A percentile compares a stretch with the other conserved stretches of the same genome.
Evolutionary conservation across 2,797 vertebrate species (phyloP).

Genomic region (Naso thynnoides): DNA sequence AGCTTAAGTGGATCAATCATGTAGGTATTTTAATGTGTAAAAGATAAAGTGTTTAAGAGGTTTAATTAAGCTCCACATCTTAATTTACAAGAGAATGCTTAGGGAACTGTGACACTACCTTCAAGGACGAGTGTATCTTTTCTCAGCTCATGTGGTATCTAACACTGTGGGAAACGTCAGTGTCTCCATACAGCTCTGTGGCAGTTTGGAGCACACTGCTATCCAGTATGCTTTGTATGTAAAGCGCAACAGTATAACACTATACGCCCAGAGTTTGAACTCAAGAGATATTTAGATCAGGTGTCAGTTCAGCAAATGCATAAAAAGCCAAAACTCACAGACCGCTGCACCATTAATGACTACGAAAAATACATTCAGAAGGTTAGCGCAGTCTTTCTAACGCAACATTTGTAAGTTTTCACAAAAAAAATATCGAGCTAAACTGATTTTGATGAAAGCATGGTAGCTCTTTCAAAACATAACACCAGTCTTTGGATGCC

Average conservation of each 20-base stretch:
- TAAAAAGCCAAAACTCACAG: slow-evolving; percentile 30
- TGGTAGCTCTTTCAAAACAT: neutral
- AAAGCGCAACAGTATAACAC: slow-evolving; percentile 44
- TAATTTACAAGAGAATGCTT: slow-evolving; percentile 48
- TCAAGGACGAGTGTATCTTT: slow-evolving; percentile 45
- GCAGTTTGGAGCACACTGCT: slow-evolving; percentile 67
- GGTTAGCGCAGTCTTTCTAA: neutral
- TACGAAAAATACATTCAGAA: neutral
- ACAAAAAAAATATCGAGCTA: neutral
- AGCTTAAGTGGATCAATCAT: slow-evolving; percentile 23
- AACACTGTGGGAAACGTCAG: slow-evolving; percentile 70
- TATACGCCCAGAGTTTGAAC: slow-evolving; percentile 36
- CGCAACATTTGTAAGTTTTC: neutral
- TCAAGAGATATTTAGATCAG: slow-evolving; percentile 46
- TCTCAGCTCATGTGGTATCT: slow-evolving; percentile 40
- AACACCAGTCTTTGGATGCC: slow-evolving; percentile 4
- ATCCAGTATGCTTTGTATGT: slow-evolving; percentile 48
- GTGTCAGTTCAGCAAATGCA: slow-evolving; percentile 38
- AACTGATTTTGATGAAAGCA: neutral
- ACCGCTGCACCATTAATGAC: neutral
- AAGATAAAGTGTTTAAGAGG: slow-evolving; percentile 25
- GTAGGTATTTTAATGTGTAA: slow-evolving; percentile 24
- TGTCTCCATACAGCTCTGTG: slow-evolving; percentile 68
- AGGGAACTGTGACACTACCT: slow-evolving; percentile 57
- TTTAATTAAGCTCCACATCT: slow-evolving; percentile 48